Percentiles rank a stretch among this genome's conserved stretches.
Conservation (phyloP, 2,888 invertebrate species). For the Tiliacea citrago region DNA sequence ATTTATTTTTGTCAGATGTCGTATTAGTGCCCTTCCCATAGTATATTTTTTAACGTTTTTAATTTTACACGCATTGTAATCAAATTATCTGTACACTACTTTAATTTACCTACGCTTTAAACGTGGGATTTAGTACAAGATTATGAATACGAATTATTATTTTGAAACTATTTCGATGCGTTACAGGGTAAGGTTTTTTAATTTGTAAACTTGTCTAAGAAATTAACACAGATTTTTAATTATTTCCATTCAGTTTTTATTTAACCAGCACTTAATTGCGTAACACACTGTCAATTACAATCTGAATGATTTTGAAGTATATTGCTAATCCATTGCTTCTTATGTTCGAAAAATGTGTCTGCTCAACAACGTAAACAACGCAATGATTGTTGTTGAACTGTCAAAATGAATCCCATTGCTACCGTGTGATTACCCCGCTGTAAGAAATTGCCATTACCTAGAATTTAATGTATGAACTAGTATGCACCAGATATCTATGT, state of each 20-base stretch:
- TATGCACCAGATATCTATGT: not conserved
- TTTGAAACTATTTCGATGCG: not conserved
- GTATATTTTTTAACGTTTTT: not conserved
- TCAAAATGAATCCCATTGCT: too few species aligned
- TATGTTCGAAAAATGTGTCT: too few species aligned
- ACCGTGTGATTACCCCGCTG: too few species aligned
- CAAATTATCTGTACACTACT: not conserved
- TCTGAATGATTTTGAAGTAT: too few species aligned
- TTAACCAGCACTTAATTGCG: not conserved
- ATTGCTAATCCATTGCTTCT: too few species aligned
- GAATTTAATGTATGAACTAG: not conserved
- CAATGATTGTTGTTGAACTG: too few species aligned
- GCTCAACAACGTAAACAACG: too few species aligned
- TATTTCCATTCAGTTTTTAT: not conserved
- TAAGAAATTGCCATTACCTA: not conserved
- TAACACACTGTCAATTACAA: too few species aligned
- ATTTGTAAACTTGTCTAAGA: slow-evolving; percentile 2
- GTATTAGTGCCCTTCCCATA: too few species aligned
- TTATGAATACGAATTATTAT: not conserved
- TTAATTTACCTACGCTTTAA: slow-evolving; percentile 5
- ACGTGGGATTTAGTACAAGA: not conserved
- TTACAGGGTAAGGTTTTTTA: not conserved
- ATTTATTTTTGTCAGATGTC: too few species aligned
- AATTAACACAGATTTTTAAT: slow-evolving; percentile 20
- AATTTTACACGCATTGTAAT: slow-evolving; percentile 1